Percentiles rank a stretch among this genome's conserved stretches.
Evolutionary conservation across 1,140 invertebrate species (phyloP).

Genomic region (Brachionus plicatilis): DNA sequence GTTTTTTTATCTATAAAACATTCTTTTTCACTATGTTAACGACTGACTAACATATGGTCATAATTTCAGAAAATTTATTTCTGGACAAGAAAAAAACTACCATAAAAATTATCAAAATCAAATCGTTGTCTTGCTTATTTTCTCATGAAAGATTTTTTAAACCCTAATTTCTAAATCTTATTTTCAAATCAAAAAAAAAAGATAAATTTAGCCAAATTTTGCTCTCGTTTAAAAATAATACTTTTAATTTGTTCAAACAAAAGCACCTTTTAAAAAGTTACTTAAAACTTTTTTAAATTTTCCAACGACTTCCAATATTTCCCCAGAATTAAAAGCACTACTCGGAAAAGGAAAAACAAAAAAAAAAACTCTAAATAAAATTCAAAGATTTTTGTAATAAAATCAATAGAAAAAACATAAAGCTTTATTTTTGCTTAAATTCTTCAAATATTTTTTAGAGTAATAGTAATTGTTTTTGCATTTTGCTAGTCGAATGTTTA

Average conservation of each 20-base stretch:
- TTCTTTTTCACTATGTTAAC: neutral
- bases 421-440: neutral
- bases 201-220: neutral
- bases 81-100: neutral
- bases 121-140: neutral
- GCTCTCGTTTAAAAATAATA: neutral
- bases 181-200: neutral
- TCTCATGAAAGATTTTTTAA: neutral
- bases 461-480: neutral
- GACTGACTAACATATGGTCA: neutral
- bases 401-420: neutral
- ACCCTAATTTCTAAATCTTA: neutral
- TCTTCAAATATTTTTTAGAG: neutral
- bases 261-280: neutral
- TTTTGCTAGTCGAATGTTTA: neutral
- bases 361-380: neutral
- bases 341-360: neutral
- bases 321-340: neutral
- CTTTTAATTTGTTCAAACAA: neutral
- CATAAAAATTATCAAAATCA: constrained; percentile 17
- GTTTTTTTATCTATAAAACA: constrained; percentile 29
- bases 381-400: neutral
- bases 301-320: neutral
- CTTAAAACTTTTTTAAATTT: neutral
- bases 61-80: constrained; percentile 7